These are phyloP conservation scores for Coenonympha glycerion DNA, from an alignment of 2,888 invertebrate genomes.

Conservation along the genomic window DNA sequence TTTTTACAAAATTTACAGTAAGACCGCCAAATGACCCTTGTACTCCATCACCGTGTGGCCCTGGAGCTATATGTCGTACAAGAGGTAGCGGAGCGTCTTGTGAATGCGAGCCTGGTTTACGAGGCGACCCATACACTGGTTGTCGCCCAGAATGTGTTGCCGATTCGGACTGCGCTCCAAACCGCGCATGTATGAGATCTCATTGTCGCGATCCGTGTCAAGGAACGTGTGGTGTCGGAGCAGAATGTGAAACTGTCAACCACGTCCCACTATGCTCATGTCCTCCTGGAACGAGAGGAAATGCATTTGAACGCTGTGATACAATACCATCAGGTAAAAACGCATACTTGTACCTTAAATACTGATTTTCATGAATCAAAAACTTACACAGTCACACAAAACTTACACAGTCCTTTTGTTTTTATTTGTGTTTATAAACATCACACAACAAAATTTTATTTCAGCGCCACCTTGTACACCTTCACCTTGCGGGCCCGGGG, in stretches of 20 bases:
- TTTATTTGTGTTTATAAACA: no score
- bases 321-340: constrained; percentile 50
- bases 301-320: constrained; percentile 81
- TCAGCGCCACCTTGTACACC: constrained; percentile 80
- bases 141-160: constrained; percentile 90
- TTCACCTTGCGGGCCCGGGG: constrained; percentile 87
- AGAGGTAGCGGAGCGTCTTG: constrained; percentile 83
- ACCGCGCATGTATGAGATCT: constrained; percentile 87
- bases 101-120: constrained; percentile 81
- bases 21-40: constrained; percentile 81
- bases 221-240: constrained; percentile 88
- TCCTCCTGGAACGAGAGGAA: constrained; percentile 81
- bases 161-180: constrained; percentile 90
- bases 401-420: neutral
- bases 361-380: neutral
- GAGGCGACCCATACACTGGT: constrained; percentile 84
- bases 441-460: no score
- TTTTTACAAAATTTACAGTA: constrained; percentile 44
- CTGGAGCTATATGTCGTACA: constrained; percentile 86
- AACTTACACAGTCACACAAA: neutral
- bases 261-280: constrained; percentile 83
- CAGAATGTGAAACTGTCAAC: constrained; percentile 84
- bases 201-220: constrained; percentile 90
- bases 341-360: neutral
- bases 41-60: constrained; percentile 87